Evolutionary conservation across 2,888 invertebrate species (phyloP).

Genomic region (Salticus scenicus): DNA sequence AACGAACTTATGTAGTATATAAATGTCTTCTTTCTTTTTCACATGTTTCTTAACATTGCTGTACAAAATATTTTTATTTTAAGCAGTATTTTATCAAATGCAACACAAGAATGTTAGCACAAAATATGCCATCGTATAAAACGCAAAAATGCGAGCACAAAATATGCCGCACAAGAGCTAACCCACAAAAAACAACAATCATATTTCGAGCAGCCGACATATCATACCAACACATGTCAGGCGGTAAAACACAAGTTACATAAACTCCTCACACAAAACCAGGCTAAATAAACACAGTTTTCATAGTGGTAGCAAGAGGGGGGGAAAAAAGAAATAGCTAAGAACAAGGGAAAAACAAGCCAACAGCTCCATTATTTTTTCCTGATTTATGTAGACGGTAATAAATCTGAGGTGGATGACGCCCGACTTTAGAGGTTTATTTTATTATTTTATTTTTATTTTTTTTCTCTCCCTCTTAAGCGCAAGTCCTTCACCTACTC

Average conservation of each 20-base stretch:
- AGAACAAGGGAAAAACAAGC: background rate
- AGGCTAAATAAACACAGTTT: background rate
- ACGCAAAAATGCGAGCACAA: too few relatives aligned
- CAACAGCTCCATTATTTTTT: conserved; percentile 6
- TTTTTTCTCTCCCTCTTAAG: background rate
- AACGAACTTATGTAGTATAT: too few relatives aligned
- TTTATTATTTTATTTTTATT: background rate
- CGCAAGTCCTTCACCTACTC: conserved; percentile 42
- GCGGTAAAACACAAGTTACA: too few relatives aligned
- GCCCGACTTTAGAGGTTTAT: background rate
- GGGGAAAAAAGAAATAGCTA: background rate
- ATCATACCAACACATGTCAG: background rate
- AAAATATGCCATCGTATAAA: too few relatives aligned
- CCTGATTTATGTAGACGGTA: conserved; percentile 8
- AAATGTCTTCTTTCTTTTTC: too few relatives aligned
- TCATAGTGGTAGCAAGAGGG: background rate
- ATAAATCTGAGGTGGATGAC: conserved; percentile 9
- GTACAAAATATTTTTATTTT: too few relatives aligned
- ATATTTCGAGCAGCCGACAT: background rate
- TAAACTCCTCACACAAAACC: background rate
- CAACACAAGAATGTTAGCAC: too few relatives aligned
- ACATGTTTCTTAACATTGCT: too few relatives aligned
- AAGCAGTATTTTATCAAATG: too few relatives aligned
- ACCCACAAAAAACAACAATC: background rate
- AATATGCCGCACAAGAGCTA: background rate